phyloP scores from a whole-genome alignment of 1,140 invertebrate species.

The Pachyrhynchus sulphureomaculatus region DNA sequence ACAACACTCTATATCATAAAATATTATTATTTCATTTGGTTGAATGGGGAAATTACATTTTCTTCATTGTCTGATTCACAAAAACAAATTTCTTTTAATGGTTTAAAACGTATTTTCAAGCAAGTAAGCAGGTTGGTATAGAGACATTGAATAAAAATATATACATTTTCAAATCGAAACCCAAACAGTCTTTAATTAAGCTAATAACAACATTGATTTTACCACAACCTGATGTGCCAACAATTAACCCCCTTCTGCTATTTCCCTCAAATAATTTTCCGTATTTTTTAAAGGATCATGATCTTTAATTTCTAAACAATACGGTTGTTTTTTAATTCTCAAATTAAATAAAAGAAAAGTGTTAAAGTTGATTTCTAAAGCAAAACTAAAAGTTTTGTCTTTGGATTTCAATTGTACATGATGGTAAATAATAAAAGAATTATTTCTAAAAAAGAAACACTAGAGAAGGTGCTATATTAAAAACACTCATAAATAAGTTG shows the following conservation, averaged over 20 bases:
- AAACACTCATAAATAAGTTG: too few species aligned
- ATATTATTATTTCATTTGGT: constrained; percentile 46
- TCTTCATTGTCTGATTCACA: constrained; percentile 40
- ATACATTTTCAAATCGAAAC: constrained; percentile 49
- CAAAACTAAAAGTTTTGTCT: too few species aligned
- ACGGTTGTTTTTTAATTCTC: too few species aligned
- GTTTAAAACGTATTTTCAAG: constrained; percentile 39
- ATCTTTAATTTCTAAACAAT: too few species aligned
- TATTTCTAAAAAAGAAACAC: too few species aligned
- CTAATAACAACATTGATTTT: constrained; percentile 49
- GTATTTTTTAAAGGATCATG: not conserved
- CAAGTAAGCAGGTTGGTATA: constrained; percentile 48
- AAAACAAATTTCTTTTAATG: constrained; percentile 35
- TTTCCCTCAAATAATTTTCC: not conserved
- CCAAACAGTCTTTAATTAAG: constrained; percentile 41
- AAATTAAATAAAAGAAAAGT: too few species aligned
- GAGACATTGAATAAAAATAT: constrained; percentile 48
- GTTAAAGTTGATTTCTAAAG: too few species aligned
- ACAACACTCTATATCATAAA: constrained; percentile 47
- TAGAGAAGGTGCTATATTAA: too few species aligned
- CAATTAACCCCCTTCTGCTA: constrained; percentile 35
- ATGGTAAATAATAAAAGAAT: too few species aligned
- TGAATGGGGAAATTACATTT: constrained; percentile 33
- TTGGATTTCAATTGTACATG: too few species aligned
- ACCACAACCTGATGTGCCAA: constrained; percentile 44